Evolutionary conservation across 2,797 vertebrate genomes (phyloP).

Genomic region (Coranthus polyacanthus): DNA sequence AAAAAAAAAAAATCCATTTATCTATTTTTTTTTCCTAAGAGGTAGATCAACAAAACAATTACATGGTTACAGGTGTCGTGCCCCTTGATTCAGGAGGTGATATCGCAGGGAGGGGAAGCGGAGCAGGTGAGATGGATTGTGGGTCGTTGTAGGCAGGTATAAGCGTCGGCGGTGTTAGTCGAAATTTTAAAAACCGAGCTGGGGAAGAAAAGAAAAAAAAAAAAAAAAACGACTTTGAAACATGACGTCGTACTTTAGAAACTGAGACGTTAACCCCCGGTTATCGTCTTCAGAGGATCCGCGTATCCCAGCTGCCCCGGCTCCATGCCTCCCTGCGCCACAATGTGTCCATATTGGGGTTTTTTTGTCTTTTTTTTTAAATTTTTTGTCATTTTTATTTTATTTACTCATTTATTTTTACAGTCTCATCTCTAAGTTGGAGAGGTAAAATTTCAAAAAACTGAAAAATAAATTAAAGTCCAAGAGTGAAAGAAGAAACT

Average conservation of each 20-base stretch:
- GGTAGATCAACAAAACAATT: constrained; percentile 95
- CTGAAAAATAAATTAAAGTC: constrained; percentile 70
- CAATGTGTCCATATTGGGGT: constrained; percentile 53
- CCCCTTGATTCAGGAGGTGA: constrained; percentile 72
- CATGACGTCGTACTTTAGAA: not conserved
- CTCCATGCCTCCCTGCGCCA: constrained; percentile 32
- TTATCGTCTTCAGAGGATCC: constrained; percentile 2
- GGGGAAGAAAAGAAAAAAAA: too few relatives aligned
- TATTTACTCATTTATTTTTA: constrained; percentile 63
- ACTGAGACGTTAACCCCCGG: too few relatives aligned
- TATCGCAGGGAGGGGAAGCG: constrained; percentile 52
- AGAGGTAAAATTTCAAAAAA: constrained; percentile 67
- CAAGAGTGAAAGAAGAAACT: constrained; percentile 51
- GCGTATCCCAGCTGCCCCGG: constrained; percentile 20
- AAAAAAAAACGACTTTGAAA: constrained; percentile 17
- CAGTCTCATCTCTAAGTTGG: constrained; percentile 71
- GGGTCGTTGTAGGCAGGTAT: constrained; percentile 26
- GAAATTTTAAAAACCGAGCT: constrained; percentile 16
- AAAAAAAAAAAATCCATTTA: constrained; percentile 73
- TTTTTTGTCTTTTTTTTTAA: constrained; percentile 45
- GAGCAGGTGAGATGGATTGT: constrained; percentile 47
- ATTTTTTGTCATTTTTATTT: constrained; percentile 38
- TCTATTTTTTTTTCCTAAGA: constrained; percentile 89
- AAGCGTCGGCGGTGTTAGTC: not conserved
- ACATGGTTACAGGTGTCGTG: constrained; percentile 83